Percentiles rank a stretch among this genome's conserved stretches.
Evolutionary conservation across 2,113 vertebrate species (phyloP).

Genomic region (Sisor rabdophorus): DNA sequence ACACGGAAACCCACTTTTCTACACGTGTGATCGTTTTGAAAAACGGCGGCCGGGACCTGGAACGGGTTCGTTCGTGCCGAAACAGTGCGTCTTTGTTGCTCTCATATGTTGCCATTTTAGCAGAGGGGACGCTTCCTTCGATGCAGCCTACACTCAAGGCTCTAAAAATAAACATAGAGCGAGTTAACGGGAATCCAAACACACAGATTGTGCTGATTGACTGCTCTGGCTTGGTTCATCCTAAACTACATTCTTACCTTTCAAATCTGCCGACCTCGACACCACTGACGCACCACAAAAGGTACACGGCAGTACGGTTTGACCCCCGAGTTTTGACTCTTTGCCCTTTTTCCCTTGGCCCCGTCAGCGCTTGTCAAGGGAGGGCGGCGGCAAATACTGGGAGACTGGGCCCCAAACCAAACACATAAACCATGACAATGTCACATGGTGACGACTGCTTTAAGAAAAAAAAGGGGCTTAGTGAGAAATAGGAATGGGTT

Average conservation of each 20-base stretch:
- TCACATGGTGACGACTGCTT: constrained; percentile 19
- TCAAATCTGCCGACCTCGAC: constrained; percentile 50
- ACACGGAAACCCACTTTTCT: background rate
- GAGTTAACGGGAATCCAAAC: constrained; percentile 68
- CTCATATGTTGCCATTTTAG: constrained; percentile 46
- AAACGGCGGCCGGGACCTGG: background rate
- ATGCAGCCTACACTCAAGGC: constrained; percentile 49
- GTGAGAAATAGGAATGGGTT: background rate
- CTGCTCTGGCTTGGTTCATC: constrained; percentile 65
- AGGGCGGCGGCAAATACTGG: constrained; percentile 50
- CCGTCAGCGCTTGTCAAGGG: constrained; percentile 61
- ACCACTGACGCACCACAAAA: constrained; percentile 49
- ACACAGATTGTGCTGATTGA: constrained; percentile 60
- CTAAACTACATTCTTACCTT: constrained; percentile 63
- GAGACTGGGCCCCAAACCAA: constrained; percentile 47
- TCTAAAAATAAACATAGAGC: constrained; percentile 65
- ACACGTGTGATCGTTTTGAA: background rate
- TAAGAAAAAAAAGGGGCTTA: constrained; percentile 1
- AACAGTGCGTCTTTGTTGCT: constrained; percentile 18
- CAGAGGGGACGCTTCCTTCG: constrained; percentile 27
- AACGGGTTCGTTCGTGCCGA: background rate
- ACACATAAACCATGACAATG: constrained; percentile 42
- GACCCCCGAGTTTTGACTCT: constrained; percentile 59
- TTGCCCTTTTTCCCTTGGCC: constrained; percentile 50
- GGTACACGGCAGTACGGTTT: constrained; percentile 53